Base-by-base conservation (phyloP, 1,140 invertebrate species). In the Drosophila equinoxialis region DNA sequence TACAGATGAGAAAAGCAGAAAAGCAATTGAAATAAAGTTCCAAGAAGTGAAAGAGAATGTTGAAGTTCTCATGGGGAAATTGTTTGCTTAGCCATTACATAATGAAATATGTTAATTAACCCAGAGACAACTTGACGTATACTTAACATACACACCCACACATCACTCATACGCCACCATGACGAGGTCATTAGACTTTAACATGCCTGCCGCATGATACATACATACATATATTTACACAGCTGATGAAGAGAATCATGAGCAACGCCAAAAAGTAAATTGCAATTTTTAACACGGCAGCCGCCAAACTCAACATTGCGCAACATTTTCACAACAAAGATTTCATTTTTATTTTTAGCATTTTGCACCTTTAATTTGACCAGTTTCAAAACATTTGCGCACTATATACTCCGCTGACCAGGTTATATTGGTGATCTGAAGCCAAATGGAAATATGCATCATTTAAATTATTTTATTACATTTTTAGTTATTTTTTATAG, bases 121-220 rank as follows among this genome's bases (percentile, higher is more conserved):
- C 54, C 55, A 33, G 11, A 13, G 35, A 11, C n/a, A 2, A 59
- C 11, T 3, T 7, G 30, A 14, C 57, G 57, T 59, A 59, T 59
- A 37, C 57, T 14, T 59, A 59, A 35, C 20, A 59, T 59, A 30
- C 6, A 14, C 33, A 11, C 13, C 1, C 30, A 54, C 51, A 59
- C 57, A 59, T 59, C n/a, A 37, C 57, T 59, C 33, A 59, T 59
- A 59, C 57, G 57, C 57, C 57, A 2, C 11, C 13, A 7, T 57
- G 23, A 11, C 17, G 14, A n/a, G 55, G 6, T 37, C 57, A 4
- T 58, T 35, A 10, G n/a, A 14, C 26, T n/a, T 10, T 58, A 10
- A 6, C 35, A 30, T 37, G 35, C 7, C 35, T 37, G 35, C 35
- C 35, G 35, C 35, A 37, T 30, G 30, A 30, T 30, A 6, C 30